These are phyloP conservation scores for Hiodon tergisus DNA, from an alignment of 2,113 vertebrate species.

Conservation along the genomic window DNA sequence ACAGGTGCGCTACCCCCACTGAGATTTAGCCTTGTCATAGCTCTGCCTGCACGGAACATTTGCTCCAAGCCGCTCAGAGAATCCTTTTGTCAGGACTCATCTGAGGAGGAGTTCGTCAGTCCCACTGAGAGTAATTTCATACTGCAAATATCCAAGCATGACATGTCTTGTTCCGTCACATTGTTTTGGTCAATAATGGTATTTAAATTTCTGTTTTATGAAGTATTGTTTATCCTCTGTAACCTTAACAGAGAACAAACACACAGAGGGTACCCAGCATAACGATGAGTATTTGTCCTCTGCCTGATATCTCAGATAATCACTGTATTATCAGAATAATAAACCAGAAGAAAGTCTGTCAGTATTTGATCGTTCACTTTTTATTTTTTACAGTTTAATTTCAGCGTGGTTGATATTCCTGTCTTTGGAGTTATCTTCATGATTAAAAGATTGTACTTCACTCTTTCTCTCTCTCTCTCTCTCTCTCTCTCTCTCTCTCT, in stretches of 20 bases:
- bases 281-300: neutral
- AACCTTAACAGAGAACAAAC: neutral
- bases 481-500: no score
- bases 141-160: constrained; percentile 48
- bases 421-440: neutral
- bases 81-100: constrained; percentile 27
- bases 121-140: constrained; percentile 24
- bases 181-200: constrained; percentile 46
- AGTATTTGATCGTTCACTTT: neutral
- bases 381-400: neutral
- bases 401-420: neutral
- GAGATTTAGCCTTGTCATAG: constrained; percentile 14
- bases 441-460: no score
- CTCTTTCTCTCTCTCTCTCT: no score
- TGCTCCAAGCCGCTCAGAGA: constrained; percentile 23
- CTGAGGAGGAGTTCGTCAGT: constrained; percentile 34
- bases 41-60: constrained; percentile 15
- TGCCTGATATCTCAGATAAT: no score
- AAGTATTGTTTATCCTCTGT: constrained; percentile 16
- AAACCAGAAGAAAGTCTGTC: neutral
- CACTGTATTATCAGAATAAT: neutral
- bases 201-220: constrained; percentile 32
- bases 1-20: neutral
- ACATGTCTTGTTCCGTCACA: constrained; percentile 37
- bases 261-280: neutral